A percentile compares a stretch with the other conserved stretches of the same genome.
Evolutionary conservation across 2,797 vertebrate genomes (phyloP).

Genomic region (Rallus crepitans): DNA sequence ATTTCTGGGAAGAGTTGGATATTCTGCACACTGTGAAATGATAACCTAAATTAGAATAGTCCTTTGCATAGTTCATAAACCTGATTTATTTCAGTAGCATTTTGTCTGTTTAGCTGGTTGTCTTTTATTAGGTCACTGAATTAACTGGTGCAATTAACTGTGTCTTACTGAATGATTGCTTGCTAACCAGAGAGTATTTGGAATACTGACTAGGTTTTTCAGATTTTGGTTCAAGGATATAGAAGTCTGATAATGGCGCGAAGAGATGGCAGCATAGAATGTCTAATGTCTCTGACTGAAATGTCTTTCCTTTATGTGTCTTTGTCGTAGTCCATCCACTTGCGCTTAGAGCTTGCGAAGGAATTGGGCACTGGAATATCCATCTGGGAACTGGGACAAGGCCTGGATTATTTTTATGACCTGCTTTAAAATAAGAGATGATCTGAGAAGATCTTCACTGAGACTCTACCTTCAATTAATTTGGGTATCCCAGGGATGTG

Average conservation of each 20-base stretch:
- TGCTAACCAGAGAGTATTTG: conserved; percentile 36
- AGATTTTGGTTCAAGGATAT: neutral
- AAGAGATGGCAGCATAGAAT: neutral
- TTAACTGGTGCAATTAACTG: conserved; percentile 38
- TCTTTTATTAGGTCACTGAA: conserved; percentile 52
- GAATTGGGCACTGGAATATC: conserved; percentile 94
- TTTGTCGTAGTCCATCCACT: conserved; percentile 86
- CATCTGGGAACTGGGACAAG: conserved; percentile 98
- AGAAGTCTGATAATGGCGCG: neutral
- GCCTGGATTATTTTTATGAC: conserved; percentile 99
- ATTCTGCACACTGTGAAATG: conserved; percentile 2
- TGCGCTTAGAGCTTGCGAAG: conserved; percentile 88
- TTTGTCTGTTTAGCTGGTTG: conserved; percentile 39
- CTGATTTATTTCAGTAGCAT: conserved; percentile 48
- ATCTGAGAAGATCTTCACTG: conserved; percentile 6
- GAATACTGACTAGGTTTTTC: neutral
- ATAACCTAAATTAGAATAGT: conserved; percentile 14
- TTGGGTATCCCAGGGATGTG: neutral
- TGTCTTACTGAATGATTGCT: conserved; percentile 27
- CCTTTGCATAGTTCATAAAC: conserved; percentile 44
- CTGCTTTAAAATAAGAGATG: conserved; percentile 82
- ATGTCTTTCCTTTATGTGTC: conserved; percentile 18
- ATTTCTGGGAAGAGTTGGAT: conserved; percentile 5
- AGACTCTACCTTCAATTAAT: conserved; percentile 12
- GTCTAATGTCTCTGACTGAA: neutral